Evolutionary conservation across 2,797 vertebrate species (phyloP), one percentile per base, ranked within the genome.

Genomic region (Danio aesculapii): DNA sequence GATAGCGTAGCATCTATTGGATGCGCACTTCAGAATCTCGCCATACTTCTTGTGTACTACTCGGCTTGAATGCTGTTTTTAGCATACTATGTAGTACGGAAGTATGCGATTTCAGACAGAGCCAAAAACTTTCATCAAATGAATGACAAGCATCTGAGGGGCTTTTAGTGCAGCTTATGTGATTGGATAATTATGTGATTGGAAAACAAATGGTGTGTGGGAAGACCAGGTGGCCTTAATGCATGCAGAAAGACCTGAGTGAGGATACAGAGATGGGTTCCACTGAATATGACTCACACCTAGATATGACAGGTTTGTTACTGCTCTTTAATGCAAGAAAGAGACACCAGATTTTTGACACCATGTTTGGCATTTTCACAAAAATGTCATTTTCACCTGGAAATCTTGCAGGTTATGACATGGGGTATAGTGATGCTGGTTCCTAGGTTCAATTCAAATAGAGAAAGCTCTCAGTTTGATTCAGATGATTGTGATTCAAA

Each of bases 291-390:
- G 77, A 79, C 67, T 79, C 77, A 61, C 4, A 11, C 46, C 17
- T 41, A 59, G 44, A 78, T 6, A 17, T 4, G 8, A 9, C 43
- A 86, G 86, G 69, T 73, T 83, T 55, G 69, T 77, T 53, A 57
- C 41, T 86, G 85, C 89, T 86, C 83, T 88, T 88, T 86, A 70
- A 55, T 47, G 16, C 49, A 77, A 64, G 10, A 61, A 70, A 84
- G n/a, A 30, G 39, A 80, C 69, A 19, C 64, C 75, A 81, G 71
- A 83, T 86, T 75, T 88, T 81, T 81, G 39, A 80, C 69, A 19
- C 64, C 75, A 81, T 68, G 83, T 86, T 85, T 90, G 89, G 85
- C 88, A 90, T 91, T 91, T 91, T 79, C 69, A 85, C 82, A 83
- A 68, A 86, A 68, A 76, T 62, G 76, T 81, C 50, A 77, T 87